Evolutionary conservation across 2,113 vertebrate species (phyloP).

Genomic region (Choloepus hoffmanni): DNA sequence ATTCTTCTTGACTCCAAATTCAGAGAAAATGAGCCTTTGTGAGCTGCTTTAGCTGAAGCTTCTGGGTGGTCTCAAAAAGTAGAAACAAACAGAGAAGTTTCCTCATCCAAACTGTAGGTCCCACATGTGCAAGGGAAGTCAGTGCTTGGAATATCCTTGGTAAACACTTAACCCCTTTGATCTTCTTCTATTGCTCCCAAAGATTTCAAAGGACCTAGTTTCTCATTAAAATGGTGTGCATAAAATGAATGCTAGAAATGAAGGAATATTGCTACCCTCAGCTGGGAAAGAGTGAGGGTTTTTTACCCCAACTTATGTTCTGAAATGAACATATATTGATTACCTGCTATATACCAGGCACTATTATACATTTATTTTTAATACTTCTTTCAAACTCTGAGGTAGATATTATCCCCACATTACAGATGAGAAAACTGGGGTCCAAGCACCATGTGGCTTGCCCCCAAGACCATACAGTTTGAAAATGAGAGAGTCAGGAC

Average conservation of each 20-base stretch:
- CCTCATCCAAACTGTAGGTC: slow-evolving; percentile 6
- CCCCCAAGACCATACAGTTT: not conserved
- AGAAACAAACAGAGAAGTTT: slow-evolving; percentile 14
- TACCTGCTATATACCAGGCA: not conserved
- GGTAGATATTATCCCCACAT: not conserved
- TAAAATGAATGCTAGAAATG: not conserved
- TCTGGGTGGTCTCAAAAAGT: slow-evolving; percentile 68
- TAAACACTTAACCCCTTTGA: not conserved
- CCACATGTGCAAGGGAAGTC: not conserved
- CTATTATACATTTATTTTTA: not conserved
- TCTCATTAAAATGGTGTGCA: slow-evolving; percentile 35
- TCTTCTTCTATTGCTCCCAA: slow-evolving; percentile 38
- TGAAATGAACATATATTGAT: not conserved
- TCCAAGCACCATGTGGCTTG: not conserved
- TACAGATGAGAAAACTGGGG: not conserved
- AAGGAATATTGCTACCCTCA: not conserved
- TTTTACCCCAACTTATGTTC: not conserved
- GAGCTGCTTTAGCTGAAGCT: slow-evolving; percentile 20
- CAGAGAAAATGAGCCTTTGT: slow-evolving; percentile 9
- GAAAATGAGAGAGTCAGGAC: not conserved
- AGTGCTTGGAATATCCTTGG: not conserved
- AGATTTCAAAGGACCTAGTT: not conserved
- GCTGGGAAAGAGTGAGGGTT: not conserved
- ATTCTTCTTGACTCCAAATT: not conserved
- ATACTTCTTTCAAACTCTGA: not conserved